Percentiles rank a stretch among this genome's conserved stretches.
These are phyloP conservation scores for Trypoxylon attenuatum DNA, from an alignment of 2,888 invertebrate genomes.

Conservation along the genomic window DNA sequence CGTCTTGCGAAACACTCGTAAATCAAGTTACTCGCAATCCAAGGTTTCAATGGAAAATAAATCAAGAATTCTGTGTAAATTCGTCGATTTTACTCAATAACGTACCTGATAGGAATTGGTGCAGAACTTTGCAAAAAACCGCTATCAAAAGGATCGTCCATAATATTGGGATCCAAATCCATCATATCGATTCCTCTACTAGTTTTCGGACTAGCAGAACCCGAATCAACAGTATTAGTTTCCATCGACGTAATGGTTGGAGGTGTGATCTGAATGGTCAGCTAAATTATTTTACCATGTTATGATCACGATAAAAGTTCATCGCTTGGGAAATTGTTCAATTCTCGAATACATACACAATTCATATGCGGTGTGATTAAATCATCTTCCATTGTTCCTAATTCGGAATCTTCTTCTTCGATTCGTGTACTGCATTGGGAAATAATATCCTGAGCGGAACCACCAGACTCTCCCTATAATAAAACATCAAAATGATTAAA, in stretches of 20 bases:
- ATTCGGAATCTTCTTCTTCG: slow-evolving; percentile 78
- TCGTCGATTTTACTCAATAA: not conserved
- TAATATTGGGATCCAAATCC: slow-evolving; percentile 72
- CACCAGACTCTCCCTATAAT: slow-evolving; percentile 58
- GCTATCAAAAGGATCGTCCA: slow-evolving; percentile 73
- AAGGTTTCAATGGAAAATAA: not conserved
- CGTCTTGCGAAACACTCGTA: not conserved
- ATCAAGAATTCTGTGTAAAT: not conserved
- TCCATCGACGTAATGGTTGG: slow-evolving; percentile 62
- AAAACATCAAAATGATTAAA: not conserved
- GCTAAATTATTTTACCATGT: not conserved
- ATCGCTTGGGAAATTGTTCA: not conserved
- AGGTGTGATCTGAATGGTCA: slow-evolving; percentile 56
- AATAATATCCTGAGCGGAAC: slow-evolving; percentile 63
- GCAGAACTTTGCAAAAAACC: slow-evolving; percentile 71
- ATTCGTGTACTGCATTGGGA: slow-evolving; percentile 78
- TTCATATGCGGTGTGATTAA: slow-evolving; percentile 53
- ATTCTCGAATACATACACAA: slow-evolving; percentile 48
- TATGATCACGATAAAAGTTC: not conserved
- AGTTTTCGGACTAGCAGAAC: slow-evolving; percentile 68
- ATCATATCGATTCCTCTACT: slow-evolving; percentile 72
- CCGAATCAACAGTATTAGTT: slow-evolving; percentile 63
- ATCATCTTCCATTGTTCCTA: slow-evolving; percentile 67
- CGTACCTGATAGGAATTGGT: slow-evolving; percentile 71
- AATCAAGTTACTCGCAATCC: not conserved